These are phyloP conservation scores for Leguminivora glycinivorella DNA, from an alignment of 1,140 invertebrate genomes.

Conservation along the genomic window DNA sequence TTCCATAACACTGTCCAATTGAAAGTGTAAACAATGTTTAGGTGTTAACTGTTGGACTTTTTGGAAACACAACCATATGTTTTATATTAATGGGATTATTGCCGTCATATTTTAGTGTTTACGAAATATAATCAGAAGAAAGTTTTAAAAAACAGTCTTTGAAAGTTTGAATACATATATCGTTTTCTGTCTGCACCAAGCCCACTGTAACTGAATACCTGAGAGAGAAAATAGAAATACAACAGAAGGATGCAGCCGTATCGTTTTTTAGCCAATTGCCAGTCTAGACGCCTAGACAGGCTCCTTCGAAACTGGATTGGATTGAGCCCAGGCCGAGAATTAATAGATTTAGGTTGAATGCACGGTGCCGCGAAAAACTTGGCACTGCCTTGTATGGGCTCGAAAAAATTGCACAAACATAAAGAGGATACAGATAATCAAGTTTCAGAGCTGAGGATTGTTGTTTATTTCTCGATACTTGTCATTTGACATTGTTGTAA, in stretches of 20 bases:
- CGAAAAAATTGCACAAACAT: conserved; percentile 6
- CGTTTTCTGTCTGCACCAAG: not conserved
- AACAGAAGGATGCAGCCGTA: conserved; percentile 17
- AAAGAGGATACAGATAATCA: not conserved
- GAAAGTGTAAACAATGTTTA: conserved; percentile 16
- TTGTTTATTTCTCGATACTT: not conserved
- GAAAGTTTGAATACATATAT: not conserved
- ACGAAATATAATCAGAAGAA: not conserved
- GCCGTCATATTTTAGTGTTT: not conserved
- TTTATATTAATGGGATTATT: conserved; percentile 5
- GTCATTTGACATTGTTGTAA: not conserved
- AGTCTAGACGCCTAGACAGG: conserved; percentile 64
- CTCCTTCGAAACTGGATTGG: conserved; percentile 60
- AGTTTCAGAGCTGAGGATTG: not conserved
- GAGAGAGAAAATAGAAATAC: conserved; percentile 24
- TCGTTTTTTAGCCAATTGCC: conserved; percentile 35
- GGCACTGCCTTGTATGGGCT: conserved; percentile 1
- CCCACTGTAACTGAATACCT: not conserved
- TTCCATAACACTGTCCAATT: too few species aligned
- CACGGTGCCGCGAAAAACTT: conserved; percentile 40
- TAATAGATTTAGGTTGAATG: conserved; percentile 64
- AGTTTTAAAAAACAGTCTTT: not conserved
- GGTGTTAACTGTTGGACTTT: not conserved
- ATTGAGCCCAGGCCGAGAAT: conserved; percentile 47
- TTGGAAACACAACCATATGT: not conserved